These are phyloP conservation scores for Crossocerus cetratus DNA, from an alignment of 2,888 invertebrate genomes.

Conservation along the genomic window DNA sequence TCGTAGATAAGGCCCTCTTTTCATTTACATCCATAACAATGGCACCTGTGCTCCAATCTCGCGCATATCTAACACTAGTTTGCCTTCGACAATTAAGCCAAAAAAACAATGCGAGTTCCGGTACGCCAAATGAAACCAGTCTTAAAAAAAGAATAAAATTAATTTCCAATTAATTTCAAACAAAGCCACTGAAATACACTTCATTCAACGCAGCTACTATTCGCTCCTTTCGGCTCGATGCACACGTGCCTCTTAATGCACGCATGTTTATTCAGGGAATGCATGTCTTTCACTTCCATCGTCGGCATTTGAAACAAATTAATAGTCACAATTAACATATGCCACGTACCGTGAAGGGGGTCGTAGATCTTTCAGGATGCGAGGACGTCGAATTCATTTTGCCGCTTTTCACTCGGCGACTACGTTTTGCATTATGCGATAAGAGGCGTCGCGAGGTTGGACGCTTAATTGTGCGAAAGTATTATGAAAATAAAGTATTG, in stretches of 20 bases:
- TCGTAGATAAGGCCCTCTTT: conserved; percentile 12
- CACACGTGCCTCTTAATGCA: too few species aligned
- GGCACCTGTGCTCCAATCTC: background rate
- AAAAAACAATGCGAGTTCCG: background rate
- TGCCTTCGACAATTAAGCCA: background rate
- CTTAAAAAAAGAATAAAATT: too few species aligned
- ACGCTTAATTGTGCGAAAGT: conserved; percentile 37
- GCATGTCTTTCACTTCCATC: background rate
- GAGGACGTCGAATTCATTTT: conserved; percentile 40
- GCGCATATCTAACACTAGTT: background rate
- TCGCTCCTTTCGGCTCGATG: too few species aligned
- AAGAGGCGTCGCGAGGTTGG: conserved; percentile 20
- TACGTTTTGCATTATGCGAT: conserved; percentile 12
- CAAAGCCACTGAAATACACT: too few species aligned
- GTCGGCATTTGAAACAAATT: conserved; percentile 32
- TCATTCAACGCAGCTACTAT: background rate
- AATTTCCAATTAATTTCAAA: too few species aligned
- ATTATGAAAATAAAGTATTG: background rate
- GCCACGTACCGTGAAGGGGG: conserved; percentile 7
- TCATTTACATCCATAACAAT: background rate
- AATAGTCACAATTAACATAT: conserved; percentile 38
- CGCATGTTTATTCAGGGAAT: too few species aligned
- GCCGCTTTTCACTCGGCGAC: conserved; percentile 40
- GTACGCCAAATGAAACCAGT: background rate
- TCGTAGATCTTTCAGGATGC: conserved; percentile 4